Evolutionary conservation across 1,140 invertebrate genomes (phyloP), one percentile per base, ranked within the genome.

Genomic region (Apocrypta bakeri): DNA sequence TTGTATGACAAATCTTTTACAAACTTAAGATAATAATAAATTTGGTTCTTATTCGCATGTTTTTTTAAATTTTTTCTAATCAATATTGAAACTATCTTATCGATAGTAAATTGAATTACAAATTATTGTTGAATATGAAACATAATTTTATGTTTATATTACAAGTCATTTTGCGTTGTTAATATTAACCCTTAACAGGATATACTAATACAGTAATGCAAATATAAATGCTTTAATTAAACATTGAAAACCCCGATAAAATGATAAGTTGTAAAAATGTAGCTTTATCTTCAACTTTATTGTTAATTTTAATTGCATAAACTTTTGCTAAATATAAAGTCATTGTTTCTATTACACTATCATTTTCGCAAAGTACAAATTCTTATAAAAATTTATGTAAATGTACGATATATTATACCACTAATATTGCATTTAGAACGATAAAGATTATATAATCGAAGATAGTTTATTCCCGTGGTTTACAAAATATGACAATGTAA

Each of bases 151-250:
- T 25, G 27, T 56, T 25, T 48, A 72, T 72, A 40, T 72, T 72
- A 72, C 69, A 72, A 72, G 69, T 72, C 25, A 72, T 37, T 72
- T 72, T 72, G 29, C 37, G 21, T 72, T 72, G 31, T 72, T n/a
- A 72, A 72, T 33, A 72, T 72, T 72, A 66, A 66, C 64, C 64
- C 64, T 66, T 66, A 29, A 66, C 64, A 27, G 64, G 27, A 66
- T 66, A 66, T 66, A 66, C 24, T 66, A 27, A 29, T 27, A 66
- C 2, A 56, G 11, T 2, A 66, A 66, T 56, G 48, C 14, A 66
- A 66, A 12, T 27, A 66, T 27, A 66, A 66, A 66, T 27, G 27
- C 64, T 66, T 66, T 17, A 25, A 66, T 66, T 9, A 29, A 66
- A 66, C 9, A 25, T 66, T 66, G 64, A 66, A 11, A 66, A 29